Conservation (phyloP, 2,888 invertebrate species). For the Platypus cylindrus region DNA sequence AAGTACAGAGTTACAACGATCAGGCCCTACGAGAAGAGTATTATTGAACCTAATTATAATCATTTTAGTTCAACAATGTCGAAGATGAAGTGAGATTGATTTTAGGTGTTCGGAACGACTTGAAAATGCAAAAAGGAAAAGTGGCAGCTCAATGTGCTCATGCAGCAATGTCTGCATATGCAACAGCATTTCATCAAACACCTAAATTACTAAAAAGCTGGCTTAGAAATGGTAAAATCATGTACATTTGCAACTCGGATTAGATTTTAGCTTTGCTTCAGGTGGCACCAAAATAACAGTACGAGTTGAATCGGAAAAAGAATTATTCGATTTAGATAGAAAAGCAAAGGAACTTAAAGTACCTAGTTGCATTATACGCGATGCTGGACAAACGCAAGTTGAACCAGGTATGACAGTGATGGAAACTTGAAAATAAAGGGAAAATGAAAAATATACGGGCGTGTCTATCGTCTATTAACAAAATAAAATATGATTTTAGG, state of each 20-base stretch:
- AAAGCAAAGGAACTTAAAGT: conserved; percentile 59
- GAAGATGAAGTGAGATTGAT: conserved; percentile 65
- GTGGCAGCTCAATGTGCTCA: conserved; percentile 91
- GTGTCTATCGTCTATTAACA: too few species aligned
- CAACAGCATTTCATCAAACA: conserved; percentile 49
- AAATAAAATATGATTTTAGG: conserved; percentile 8
- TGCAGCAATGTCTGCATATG: conserved; percentile 80
- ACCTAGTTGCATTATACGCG: conserved; percentile 62
- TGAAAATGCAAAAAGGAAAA: conserved; percentile 93
- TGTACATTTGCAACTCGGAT: too few species aligned
- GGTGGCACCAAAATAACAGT: conserved; percentile 82
- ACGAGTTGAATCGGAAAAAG: conserved; percentile 63
- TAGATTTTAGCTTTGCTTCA: conserved; percentile 16
- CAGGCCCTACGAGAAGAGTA: background rate
- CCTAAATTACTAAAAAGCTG: conserved; percentile 49
- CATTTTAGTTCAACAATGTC: conserved; percentile 27
- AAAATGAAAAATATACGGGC: too few species aligned
- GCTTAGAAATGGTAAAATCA: conserved; percentile 32
- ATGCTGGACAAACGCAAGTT: conserved; percentile 91
- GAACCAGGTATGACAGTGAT: conserved; percentile 46
- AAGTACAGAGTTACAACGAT: too few species aligned
- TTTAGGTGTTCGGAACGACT: conserved; percentile 73
- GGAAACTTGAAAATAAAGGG: too few species aligned
- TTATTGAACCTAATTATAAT: too few species aligned
- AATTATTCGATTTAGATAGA: conserved; percentile 53